Base-by-base conservation (phyloP, 2,797 vertebrate species). In the Leuciscus waleckii region DNA sequence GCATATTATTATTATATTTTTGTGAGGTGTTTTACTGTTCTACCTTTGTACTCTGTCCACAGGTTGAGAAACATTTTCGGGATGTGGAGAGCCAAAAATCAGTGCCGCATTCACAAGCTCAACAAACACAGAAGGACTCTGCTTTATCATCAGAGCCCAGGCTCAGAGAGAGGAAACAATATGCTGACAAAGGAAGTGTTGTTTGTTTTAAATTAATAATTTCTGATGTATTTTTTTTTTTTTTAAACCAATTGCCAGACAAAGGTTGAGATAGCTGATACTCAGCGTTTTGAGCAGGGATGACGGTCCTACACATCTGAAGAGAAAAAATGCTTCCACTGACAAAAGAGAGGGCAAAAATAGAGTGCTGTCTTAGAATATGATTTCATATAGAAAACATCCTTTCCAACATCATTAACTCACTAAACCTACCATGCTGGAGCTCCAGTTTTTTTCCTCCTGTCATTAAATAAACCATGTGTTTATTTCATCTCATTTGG, bases 11-110 rank as follows among this genome's bases (percentile, higher is more conserved):
- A 39, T 0, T 23, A 41, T n/a, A 23, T 51, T 51, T 11, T 5
- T 49, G 10, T 35, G 26, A 6, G 29, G 1, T 54, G 46, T 29
- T 17, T 58, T 54, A 41, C 46, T 26, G 19, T 39, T 8, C 35
- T 19, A 17, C 2, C 46, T 11, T 67, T 37, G 21, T 75, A 46
- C 17, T 69, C 23, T 61, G 58, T 67, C 32, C 54, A 41, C 91
- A 97, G 96, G 96, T 97, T 87, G 96, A 97, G 94, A 97, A 97
- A 93, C 96, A 97, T 89, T 97, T 97, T 93, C 95, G 95, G 92
- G 96, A 97, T 87, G 87, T 95, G 91, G 96, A 97, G 92, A 95
- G 92, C 93, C 96, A 96, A 92, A 97, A 97, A 95, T 93, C 95
- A 81, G 91, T 95, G 94, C 96, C 94, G 87, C 95, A 95, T 91